Base-by-base conservation (phyloP, 1,140 invertebrate species). In the Drosophila malerkotliana region DNA sequence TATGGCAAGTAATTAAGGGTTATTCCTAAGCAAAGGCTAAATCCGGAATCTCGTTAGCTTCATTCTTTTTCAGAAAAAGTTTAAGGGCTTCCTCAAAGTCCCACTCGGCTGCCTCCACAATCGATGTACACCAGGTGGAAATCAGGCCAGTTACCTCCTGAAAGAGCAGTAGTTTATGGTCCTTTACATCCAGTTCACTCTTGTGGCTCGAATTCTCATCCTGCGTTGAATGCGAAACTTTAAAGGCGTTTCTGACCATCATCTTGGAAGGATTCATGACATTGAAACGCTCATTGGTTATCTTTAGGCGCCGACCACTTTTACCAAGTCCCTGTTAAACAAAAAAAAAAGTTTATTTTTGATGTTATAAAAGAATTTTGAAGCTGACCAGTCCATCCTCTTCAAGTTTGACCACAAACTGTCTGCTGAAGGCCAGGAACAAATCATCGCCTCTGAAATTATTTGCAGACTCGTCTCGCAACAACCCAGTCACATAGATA, bases 81-180 rank as follows among this genome's bases (percentile, higher is more conserved):
- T 79, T 21, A 0, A 90, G 9, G 0, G 89, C 77, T 1, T 32
- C 9, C 18, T 80, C 62, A 6, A 90, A 69, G 15, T 84, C 48
- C 89, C 90, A 91, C n/a, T 78, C 55, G 9, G 81, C 84, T 14
- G 77, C 63, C 18, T 90, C 81, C 10, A 85, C 62, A 30, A 90
- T 77, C n/a, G 78, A 58, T 5, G 83, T 90, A 41, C 83, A 90
- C 90, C 90, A 91, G 6, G 77, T 53, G 10, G 72, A 71, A 39
- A 74, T 82, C 4, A 91, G 62, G 0, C 73, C 76, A 1, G 90
- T 89, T 3, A 89, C 15, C 49, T 89, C 83, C 14, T 85, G 73
- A 41, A 91, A 89, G 1, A 91, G 30, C 0, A 78, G 21, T 12
- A 91, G 26, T n/a, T 87, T 88, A 30, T 88, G 66, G 56, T 82